Percentiles rank a stretch among this genome's conserved stretches.
Evolutionary conservation across 2,888 invertebrate genomes (phyloP).

Genomic region (Drosophila paranaensis): DNA sequence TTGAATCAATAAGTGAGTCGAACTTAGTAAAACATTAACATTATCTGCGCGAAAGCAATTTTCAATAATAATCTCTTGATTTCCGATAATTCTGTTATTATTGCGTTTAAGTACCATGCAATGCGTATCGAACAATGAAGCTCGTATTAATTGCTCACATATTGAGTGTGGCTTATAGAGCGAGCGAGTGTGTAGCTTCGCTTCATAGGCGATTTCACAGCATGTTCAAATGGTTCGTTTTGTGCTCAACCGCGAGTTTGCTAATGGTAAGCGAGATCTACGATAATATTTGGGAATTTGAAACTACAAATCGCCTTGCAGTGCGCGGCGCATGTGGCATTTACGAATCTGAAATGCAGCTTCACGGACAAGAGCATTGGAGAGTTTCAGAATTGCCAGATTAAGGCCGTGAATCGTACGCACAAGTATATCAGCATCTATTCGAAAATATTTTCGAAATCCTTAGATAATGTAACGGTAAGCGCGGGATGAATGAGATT

Average conservation of each 20-base stretch:
- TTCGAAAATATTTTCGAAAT: constrained; percentile 2
- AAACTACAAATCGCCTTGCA: not conserved
- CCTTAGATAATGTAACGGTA: constrained; percentile 32
- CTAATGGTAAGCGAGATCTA: constrained; percentile 9
- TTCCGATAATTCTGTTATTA: constrained; percentile 1
- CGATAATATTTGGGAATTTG: no score
- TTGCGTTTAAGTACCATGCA: constrained; percentile 16
- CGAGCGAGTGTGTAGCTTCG: not conserved
- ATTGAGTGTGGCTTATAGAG: not conserved
- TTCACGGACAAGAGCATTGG: not conserved
- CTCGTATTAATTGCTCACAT: not conserved
- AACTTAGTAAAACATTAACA: not conserved
- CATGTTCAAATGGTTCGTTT: constrained; percentile 7
- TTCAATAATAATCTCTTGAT: not conserved
- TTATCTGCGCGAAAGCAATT: not conserved
- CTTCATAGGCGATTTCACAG: not conserved
- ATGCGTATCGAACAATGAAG: not conserved
- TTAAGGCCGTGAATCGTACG: constrained; percentile 55
- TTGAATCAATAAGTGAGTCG: not conserved
- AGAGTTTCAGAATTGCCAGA: constrained; percentile 22
- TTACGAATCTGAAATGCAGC: constrained; percentile 57
- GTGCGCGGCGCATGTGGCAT: constrained; percentile 33
- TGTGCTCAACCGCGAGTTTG: constrained; percentile 6
- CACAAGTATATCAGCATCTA: constrained; percentile 47
- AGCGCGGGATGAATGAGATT: not conserved